These are phyloP conservation scores for Cyprinus carpio DNA, from an alignment of 2,113 vertebrate species.

Conservation along the genomic window DNA sequence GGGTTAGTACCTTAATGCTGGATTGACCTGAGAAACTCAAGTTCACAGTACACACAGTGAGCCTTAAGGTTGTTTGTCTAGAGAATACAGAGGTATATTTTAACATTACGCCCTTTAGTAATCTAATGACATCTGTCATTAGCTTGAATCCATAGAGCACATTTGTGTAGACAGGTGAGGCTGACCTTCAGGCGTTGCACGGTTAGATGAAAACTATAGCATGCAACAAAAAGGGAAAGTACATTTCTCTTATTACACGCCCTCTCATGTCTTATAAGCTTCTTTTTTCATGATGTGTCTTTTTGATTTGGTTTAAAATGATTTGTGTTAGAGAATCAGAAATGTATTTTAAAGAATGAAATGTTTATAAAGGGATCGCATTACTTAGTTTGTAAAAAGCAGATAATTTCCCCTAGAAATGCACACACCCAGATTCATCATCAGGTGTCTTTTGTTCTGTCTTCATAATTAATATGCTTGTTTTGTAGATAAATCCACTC, in stretches of 20 bases:
- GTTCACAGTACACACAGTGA: not conserved
- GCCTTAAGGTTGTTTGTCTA: not conserved
- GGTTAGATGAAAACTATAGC: conserved; percentile 27
- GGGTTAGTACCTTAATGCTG: not conserved
- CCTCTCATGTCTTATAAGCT: not conserved
- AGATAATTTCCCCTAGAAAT: not conserved
- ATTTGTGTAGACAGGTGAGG: conserved; percentile 39
- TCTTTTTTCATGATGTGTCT: not conserved
- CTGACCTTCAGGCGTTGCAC: conserved; percentile 12
- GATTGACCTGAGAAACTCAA: not conserved
- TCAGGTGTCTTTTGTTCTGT: conserved; percentile 26
- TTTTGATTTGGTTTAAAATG: not conserved
- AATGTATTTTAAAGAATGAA: not conserved
- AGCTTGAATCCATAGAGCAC: not conserved
- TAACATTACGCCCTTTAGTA: conserved; percentile 1
- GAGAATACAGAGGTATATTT: conserved; percentile 3
- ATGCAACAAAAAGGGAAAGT: conserved; percentile 21
- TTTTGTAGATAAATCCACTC: not conserved
- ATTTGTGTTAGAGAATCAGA: not conserved
- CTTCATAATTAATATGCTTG: not conserved
- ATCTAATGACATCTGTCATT: conserved; percentile 13
- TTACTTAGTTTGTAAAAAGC: not conserved
- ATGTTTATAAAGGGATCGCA: not conserved
- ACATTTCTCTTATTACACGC: not conserved
- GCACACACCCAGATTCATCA: conserved; percentile 7